Base-by-base conservation (phyloP, 2,797 vertebrate genomes). In the Urophycis tenuis region DNA sequence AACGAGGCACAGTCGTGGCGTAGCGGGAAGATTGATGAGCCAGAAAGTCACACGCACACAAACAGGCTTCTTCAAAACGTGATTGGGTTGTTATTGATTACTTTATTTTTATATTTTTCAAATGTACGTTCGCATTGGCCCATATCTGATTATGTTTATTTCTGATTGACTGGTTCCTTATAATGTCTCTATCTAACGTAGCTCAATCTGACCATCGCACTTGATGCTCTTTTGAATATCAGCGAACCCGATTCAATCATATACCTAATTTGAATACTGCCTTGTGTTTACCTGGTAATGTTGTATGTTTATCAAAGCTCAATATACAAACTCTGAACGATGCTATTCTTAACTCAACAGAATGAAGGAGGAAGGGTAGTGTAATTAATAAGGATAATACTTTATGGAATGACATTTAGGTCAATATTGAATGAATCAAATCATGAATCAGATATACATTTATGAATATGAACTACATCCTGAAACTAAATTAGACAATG, bases 121-220 rank as follows among this genome's bases (percentile, higher is more conserved):
- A 29, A 67, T 29, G 29, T 30, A 67, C 60, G 29, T 29, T 67
- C 60, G 29, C 60, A 29, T 11, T 64, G 60, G 12, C 60, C 60
- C 25, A 67, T 67, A 67, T 67, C 60, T 67, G 60, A 60, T 67
- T 29, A 29, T 67, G 60, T 67, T 67, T 67, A 67, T 67, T 67
- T 67, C 60, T 25, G 29, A 67, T 25, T 67, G n/a, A 67, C 60
- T 60, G 53, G 53, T 60, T 60, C 15, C n/a, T 29, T 67, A 67
- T 29, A 67, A 12, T 67, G 60, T 67, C 12, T 11, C 25, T 67
- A 67, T 67, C n/a, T 67, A 67, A 11, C 29, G 60, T 60, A n/a
- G 22, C 60, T 67, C 60, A 29, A 60, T 25, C 60, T 67, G 60
- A 67, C 60, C 25, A n/a, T 60, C 53, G 10, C 14, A 67, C 60